These are phyloP conservation scores for Candoia aspera DNA, from an alignment of 2,113 vertebrate species.

Conservation along the genomic window DNA sequence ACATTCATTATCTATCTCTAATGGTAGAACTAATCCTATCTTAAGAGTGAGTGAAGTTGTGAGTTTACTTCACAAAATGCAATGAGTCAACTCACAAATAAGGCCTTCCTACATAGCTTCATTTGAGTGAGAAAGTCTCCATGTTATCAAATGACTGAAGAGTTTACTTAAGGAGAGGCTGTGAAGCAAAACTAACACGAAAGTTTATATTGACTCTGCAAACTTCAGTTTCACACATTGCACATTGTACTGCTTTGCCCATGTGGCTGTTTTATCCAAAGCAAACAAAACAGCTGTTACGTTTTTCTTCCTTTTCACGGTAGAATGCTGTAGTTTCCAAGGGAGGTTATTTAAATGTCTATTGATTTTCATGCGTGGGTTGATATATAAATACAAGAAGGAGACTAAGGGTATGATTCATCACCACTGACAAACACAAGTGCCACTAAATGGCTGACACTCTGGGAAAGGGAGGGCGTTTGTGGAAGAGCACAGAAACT, in stretches of 20 bases:
- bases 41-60: background rate
- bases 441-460: background rate
- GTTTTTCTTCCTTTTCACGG: background rate
- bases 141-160: background rate
- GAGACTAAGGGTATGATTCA: background rate
- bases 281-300: background rate
- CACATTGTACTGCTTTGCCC: background rate
- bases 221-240: background rate
- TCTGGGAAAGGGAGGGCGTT: background rate
- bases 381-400: background rate
- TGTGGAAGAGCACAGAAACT: background rate
- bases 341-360: background rate
- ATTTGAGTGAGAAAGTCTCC: background rate
- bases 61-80: background rate
- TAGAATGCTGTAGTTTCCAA: background rate
- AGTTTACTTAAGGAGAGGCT: background rate
- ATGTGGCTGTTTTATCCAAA: background rate
- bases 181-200: background rate
- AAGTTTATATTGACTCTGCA: background rate
- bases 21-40: background rate
- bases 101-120: background rate
- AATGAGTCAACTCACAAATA: background rate
- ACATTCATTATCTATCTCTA: background rate
- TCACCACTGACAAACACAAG: background rate
- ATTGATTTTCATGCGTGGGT: background rate